phyloP scores from a whole-genome alignment of 2,113 vertebrate species.

The Redunca redunca region DNA sequence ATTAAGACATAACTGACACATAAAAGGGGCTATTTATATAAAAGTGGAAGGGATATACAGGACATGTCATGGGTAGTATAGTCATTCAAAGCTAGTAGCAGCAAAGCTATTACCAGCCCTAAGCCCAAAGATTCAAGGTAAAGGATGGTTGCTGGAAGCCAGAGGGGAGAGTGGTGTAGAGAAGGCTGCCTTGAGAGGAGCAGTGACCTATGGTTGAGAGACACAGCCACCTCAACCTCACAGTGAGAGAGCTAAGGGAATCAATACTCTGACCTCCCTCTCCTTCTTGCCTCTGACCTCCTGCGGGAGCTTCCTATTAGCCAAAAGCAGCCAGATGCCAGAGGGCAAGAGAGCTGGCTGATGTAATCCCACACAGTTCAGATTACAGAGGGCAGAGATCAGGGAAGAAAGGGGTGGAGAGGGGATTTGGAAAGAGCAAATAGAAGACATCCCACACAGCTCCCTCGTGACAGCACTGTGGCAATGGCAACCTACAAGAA shows the following conservation, averaged over 20 bases:
- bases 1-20: neutral
- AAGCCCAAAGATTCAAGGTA: neutral
- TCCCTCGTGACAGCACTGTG: neutral
- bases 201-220: neutral
- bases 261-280: conserved; percentile 20
- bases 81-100: neutral
- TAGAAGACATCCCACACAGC: conserved; percentile 10
- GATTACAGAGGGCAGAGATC: conserved; percentile 18
- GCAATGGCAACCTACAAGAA: neutral
- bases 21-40: neutral
- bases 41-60: neutral
- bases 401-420: neutral
- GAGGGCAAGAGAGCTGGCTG: conserved; percentile 17
- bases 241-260: neutral
- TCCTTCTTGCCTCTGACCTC: conserved; percentile 48
- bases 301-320: neutral
- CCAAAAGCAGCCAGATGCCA: conserved; percentile 30
- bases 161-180: neutral
- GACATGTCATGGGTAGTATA: neutral
- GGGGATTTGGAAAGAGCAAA: neutral
- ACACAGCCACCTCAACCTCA: neutral
- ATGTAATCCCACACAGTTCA: conserved; percentile 31
- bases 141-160: neutral
- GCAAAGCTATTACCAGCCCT: neutral
- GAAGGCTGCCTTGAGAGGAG: neutral